Evolutionary conservation across 1,140 invertebrate species (phyloP).

Genomic region (Trinorchestia longiramus): DNA sequence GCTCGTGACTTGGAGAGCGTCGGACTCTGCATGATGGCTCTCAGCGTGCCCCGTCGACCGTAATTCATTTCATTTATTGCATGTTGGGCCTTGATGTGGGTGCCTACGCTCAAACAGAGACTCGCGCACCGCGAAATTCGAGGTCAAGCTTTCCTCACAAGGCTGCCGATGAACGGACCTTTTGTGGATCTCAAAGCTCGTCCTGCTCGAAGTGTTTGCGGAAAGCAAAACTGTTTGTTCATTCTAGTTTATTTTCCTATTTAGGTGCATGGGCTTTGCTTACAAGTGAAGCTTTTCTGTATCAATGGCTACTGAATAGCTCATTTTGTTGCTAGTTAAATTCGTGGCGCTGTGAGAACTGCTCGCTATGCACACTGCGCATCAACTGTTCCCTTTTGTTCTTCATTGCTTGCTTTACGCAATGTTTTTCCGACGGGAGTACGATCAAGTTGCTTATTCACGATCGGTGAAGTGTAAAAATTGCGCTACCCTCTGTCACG

Average conservation of each 20-base stretch:
- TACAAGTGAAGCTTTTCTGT: neutral
- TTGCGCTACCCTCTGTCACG: neutral
- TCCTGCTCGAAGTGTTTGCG: neutral
- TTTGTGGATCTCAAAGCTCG: neutral
- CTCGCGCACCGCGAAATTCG: neutral
- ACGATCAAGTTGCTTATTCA: neutral
- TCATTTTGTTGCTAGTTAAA: neutral
- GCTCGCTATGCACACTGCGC: neutral
- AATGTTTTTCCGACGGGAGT: neutral
- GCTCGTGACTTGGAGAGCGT: slow-evolving; percentile 22
- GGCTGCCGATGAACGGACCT: neutral
- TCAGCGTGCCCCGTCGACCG: neutral
- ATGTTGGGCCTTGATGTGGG: neutral
- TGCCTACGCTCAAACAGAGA: slow-evolving; percentile 2
- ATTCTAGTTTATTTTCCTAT: neutral
- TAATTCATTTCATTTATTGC: slow-evolving; percentile 39
- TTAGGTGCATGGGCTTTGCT: neutral
- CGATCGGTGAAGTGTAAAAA: neutral
- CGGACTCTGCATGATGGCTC: neutral
- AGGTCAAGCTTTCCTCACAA: neutral
- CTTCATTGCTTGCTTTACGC: neutral
- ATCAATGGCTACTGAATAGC: neutral
- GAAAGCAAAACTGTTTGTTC: neutral
- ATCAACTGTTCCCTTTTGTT: neutral
- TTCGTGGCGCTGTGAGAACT: neutral